Conservation (phyloP, 2,888 invertebrate species). For the Syrphus vitripennis region DNA sequence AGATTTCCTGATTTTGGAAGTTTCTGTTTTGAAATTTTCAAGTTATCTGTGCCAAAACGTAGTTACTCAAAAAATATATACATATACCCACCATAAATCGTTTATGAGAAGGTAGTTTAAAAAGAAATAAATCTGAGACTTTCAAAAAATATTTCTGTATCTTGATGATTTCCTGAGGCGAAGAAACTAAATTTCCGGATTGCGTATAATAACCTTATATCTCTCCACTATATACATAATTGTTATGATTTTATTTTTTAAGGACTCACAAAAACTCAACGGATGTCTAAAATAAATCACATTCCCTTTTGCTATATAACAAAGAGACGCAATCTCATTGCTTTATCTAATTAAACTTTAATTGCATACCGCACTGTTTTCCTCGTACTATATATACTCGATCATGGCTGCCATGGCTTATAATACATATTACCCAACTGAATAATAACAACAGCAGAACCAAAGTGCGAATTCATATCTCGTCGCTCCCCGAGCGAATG, state of each 20-base stretch:
- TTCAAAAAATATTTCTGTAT: no score
- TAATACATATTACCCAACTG: not conserved
- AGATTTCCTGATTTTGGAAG: no score
- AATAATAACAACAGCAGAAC: not conserved
- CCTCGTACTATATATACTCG: no score
- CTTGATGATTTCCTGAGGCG: not conserved
- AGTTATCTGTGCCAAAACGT: no score
- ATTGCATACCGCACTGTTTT: conserved; percentile 43
- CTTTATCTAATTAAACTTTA: conserved; percentile 64
- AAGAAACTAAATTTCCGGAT: not conserved
- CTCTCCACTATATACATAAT: not conserved
- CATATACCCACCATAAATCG: no score
- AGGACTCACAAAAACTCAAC: not conserved
- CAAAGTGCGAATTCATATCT: conserved; percentile 57
- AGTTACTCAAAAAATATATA: no score
- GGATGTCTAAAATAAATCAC: conserved; percentile 46
- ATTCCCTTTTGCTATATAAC: conserved; percentile 2
- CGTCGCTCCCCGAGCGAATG: conserved; percentile 12
- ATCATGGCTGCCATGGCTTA: no score
- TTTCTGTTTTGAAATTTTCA: no score
- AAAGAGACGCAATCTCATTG: conserved; percentile 43
- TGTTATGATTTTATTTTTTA: conserved; percentile 3
- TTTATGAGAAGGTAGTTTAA: no score
- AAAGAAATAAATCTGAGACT: no score
- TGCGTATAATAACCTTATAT: not conserved